Percentiles rank a stretch among this genome's conserved stretches.
Evolutionary conservation across 2,797 vertebrate species (phyloP).

Genomic region (Brachyrhaphis roseni): DNA sequence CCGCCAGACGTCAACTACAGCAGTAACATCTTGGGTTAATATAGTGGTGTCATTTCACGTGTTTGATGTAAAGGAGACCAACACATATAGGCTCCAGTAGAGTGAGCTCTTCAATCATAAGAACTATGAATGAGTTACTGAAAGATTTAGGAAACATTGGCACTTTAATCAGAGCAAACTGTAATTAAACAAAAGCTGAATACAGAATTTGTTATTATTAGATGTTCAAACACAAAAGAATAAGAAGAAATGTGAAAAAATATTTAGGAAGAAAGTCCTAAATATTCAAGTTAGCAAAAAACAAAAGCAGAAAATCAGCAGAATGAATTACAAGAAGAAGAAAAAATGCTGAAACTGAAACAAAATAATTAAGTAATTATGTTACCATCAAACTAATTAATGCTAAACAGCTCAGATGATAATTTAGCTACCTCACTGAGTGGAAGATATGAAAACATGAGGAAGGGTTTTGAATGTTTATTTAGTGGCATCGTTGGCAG

Average conservation of each 20-base stretch:
- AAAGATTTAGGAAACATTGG: background rate
- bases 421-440: background rate
- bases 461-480: background rate
- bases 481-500: background rate
- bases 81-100: background rate
- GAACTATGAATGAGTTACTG: constrained; percentile 12
- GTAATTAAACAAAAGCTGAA: background rate
- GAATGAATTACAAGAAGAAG: background rate
- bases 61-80: background rate
- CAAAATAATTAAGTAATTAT: background rate
- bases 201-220: background rate
- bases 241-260: background rate
- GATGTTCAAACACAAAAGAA: background rate
- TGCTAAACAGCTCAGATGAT: background rate
- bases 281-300: background rate
- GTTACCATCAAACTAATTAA: background rate
- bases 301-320: background rate
- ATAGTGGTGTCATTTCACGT: background rate
- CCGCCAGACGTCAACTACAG: background rate
- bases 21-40: background rate
- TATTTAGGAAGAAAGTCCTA: background rate
- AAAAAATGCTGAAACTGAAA: background rate
- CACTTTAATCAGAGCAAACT: background rate
- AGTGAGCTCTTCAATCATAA: background rate
- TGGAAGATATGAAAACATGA: background rate